phyloP scores from a whole-genome alignment of 2,797 vertebrate species.

The Adrianichthys oophorus region DNA sequence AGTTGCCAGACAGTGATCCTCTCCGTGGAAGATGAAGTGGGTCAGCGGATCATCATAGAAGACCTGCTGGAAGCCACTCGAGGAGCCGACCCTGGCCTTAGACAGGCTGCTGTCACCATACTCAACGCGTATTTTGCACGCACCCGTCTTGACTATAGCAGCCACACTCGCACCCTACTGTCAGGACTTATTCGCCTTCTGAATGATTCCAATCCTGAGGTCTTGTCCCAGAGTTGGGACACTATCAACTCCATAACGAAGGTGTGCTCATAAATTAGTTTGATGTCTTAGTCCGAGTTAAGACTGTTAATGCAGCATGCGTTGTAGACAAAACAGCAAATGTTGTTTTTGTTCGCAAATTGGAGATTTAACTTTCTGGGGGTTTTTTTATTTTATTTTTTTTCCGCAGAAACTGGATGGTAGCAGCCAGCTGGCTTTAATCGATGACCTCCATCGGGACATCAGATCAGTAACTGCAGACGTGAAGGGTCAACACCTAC shows the following conservation, averaged over 20 bases:
- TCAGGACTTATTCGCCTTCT: slow-evolving; percentile 94
- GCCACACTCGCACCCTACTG: slow-evolving; percentile 87
- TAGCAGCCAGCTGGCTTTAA: slow-evolving; percentile 92
- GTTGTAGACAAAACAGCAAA: not conserved
- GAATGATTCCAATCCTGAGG: slow-evolving; percentile 87
- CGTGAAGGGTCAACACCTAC: slow-evolving; percentile 89
- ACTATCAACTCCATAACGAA: slow-evolving; percentile 96
- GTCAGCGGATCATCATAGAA: slow-evolving; percentile 94
- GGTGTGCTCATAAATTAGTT: slow-evolving; percentile 64
- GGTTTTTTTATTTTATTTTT: not conserved
- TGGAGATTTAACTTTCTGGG: not conserved
- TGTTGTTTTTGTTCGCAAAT: not conserved
- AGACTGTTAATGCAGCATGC: not conserved
- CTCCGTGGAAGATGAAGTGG: slow-evolving; percentile 93
- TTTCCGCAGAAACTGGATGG: slow-evolving; percentile 90
- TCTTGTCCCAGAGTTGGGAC: slow-evolving; percentile 96
- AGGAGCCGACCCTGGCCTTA: slow-evolving; percentile 85
- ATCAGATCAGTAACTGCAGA: slow-evolving; percentile 87
- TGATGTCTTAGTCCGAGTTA: too few species aligned
- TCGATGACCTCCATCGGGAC: slow-evolving; percentile 95
- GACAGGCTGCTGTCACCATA: slow-evolving; percentile 90
- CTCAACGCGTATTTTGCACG: slow-evolving; percentile 94
- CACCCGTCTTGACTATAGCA: slow-evolving; percentile 90
- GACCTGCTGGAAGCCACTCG: slow-evolving; percentile 92
- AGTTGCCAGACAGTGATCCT: slow-evolving; percentile 95